Evolutionary conservation across 2,113 vertebrate genomes (phyloP), one percentile per base, ranked within the genome.

Genomic region (Zosterops borbonicus): DNA sequence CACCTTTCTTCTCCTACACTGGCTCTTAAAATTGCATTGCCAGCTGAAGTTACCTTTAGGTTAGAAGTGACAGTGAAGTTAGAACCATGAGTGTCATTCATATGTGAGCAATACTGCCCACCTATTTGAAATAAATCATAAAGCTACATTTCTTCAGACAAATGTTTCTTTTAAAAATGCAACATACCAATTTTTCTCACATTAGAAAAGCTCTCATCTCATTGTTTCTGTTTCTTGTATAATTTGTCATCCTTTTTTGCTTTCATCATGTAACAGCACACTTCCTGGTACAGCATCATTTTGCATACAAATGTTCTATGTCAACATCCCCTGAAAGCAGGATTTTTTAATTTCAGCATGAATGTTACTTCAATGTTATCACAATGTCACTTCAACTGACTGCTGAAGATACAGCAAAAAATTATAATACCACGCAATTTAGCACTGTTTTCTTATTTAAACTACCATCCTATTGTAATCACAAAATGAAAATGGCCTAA

Each of bases 151-250:
- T 90, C 27, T 90, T 92, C 63, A 77, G 64, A 83, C 1, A 87
- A 59, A 56, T 27, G 0, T 3, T 65, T 24, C 71, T 60, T 22
- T 0, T 31, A 35, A 75, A 81, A 79, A 55, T 7, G 27, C 1
- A 74, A 12, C 3, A 28, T 12, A 81, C 2, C 4, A 11, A 5
- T n/a, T 87, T 73, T 71, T 85, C 50, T 83, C 18, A 37, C 25
- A 22, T 50, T 25, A 21, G 42, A 73, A 76, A 75, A 56, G 1
- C 1, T 0, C 0, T 4, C 6, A 24, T 28, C 1, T 55, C 12
- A n/a, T 37, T 77, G 9, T 67, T 77, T 87, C 11, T 55, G 6
- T 60, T 91, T 73, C 76, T 31, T 62, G 62, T 21, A 56, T 6
- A 50, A 27, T 87, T 60, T 41, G 9, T 83, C 12, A 44, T 37